A percentile compares a stretch with the other conserved stretches of the same genome.
Conservation (phyloP, 2,888 invertebrate species). For the Eupeodes latifasciatus region DNA sequence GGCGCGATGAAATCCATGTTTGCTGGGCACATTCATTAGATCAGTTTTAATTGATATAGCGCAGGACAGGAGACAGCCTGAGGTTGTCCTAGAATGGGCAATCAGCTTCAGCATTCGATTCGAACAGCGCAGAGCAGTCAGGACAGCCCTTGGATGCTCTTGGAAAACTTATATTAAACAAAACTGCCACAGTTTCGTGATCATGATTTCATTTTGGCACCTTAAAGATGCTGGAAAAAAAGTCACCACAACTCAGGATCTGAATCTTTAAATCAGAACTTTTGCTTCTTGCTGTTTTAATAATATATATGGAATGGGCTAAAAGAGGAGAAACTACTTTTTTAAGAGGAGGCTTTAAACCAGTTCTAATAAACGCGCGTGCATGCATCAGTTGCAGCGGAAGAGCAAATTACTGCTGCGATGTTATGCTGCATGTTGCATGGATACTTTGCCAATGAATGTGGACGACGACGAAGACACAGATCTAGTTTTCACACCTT, state of each 20-base stretch:
- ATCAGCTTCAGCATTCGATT: not conserved
- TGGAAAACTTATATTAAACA: not conserved
- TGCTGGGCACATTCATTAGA: slow-evolving; percentile 74
- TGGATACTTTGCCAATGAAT: not conserved
- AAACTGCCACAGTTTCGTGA: slow-evolving; percentile 65
- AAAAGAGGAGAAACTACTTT: not conserved
- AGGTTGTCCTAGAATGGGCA: slow-evolving; percentile 1
- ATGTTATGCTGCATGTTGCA: not conserved
- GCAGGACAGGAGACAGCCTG: slow-evolving; percentile 15
- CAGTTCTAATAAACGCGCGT: slow-evolving; percentile 40
- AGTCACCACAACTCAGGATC: slow-evolving; percentile 25
- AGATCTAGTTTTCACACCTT: slow-evolving; percentile 72
- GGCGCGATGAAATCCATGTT: slow-evolving; percentile 69
- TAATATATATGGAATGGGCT: too few species aligned
- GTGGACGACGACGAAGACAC: slow-evolving; percentile 9
- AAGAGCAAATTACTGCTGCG: slow-evolving; percentile 13
- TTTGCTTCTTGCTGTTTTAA: not conserved
- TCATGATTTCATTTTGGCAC: slow-evolving; percentile 71
- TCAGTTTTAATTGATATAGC: slow-evolving; percentile 74
- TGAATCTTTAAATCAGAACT: slow-evolving; percentile 47
- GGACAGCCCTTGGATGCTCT: slow-evolving; percentile 28
- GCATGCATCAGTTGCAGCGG: not conserved
- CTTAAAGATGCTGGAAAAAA: slow-evolving; percentile 7
- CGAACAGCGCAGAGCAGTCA: not conserved
- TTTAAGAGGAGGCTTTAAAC: slow-evolving; percentile 13